phyloP scores from a whole-genome alignment of 2,797 vertebrate species.

The Eurystomus glaucurus region DNA sequence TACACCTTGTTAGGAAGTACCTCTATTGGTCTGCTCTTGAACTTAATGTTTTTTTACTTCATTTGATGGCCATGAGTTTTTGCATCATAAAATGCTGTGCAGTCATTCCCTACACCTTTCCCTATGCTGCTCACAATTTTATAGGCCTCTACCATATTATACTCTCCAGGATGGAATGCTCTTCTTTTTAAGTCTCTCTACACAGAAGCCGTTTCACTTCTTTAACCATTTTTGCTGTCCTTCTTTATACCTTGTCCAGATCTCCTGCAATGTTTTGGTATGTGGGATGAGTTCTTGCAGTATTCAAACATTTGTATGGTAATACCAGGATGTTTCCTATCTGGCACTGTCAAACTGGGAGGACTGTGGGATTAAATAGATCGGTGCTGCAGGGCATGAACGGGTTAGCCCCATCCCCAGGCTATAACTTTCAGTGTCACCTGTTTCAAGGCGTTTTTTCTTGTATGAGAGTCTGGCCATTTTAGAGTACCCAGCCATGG shows the following conservation, averaged over 20 bases:
- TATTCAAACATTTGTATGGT: neutral
- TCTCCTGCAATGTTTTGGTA: neutral
- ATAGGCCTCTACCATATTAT: neutral
- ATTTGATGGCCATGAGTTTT: neutral
- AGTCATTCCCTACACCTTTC: neutral
- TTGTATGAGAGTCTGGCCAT: neutral
- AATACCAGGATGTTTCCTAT: neutral
- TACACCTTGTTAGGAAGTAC: neutral
- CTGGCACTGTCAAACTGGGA: neutral
- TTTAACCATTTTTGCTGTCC: neutral
- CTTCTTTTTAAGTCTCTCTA: neutral
- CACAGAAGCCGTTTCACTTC: neutral
- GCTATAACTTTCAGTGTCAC: neutral
- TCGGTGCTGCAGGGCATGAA: neutral
- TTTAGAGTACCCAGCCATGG: neutral
- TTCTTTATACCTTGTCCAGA: neutral
- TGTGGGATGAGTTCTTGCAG: neutral
- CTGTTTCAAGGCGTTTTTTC: neutral
- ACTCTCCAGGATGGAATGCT: neutral
- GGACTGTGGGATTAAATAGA: neutral
- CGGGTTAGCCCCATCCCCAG: neutral
- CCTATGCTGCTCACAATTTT: neutral
- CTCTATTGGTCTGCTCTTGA: neutral
- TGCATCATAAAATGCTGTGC: neutral
- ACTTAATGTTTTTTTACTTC: neutral